Percentiles rank a stretch among this genome's conserved stretches.
Conservation (phyloP, 2,113 vertebrate genomes). For the Alaudala cheleensis region DNA sequence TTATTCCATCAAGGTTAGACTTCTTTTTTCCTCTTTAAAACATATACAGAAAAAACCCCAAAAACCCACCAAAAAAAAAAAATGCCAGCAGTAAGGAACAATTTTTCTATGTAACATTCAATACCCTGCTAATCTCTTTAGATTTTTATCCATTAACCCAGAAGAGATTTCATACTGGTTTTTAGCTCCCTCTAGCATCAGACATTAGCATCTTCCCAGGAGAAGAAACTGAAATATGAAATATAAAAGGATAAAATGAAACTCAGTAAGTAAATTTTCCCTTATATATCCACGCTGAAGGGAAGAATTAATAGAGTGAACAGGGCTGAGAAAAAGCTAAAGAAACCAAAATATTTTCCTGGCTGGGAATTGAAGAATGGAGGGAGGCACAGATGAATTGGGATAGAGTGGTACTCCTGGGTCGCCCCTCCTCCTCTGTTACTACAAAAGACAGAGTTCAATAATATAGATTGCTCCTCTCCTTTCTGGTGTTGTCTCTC, state of each 20-base stretch:
- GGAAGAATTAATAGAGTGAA: not conserved
- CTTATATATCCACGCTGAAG: not conserved
- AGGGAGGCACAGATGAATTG: accelerated
- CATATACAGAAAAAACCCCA: not conserved
- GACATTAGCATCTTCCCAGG: not conserved
- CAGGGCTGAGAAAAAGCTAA: not conserved
- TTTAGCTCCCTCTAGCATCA: not conserved
- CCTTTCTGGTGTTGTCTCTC: not conserved
- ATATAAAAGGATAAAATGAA: not conserved
- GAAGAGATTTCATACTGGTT: not conserved
- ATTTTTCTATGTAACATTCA: not conserved
- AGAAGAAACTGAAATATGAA: not conserved
- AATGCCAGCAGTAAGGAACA: not conserved
- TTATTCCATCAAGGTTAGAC: not conserved
- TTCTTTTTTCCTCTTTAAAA: not conserved
- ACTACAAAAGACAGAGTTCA: not conserved
- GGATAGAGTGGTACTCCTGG: not conserved
- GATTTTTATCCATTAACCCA: not conserved
- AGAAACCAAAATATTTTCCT: not conserved
- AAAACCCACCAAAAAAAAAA: not conserved
- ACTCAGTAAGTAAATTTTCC: not conserved
- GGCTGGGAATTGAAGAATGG: not conserved
- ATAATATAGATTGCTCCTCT: not conserved
- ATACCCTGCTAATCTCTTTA: not conserved
- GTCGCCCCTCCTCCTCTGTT: not conserved